Evolutionary conservation across 92 coral and sea anemone species (phyloP).

Genomic region (Umimayanthus chanpuru): DNA sequence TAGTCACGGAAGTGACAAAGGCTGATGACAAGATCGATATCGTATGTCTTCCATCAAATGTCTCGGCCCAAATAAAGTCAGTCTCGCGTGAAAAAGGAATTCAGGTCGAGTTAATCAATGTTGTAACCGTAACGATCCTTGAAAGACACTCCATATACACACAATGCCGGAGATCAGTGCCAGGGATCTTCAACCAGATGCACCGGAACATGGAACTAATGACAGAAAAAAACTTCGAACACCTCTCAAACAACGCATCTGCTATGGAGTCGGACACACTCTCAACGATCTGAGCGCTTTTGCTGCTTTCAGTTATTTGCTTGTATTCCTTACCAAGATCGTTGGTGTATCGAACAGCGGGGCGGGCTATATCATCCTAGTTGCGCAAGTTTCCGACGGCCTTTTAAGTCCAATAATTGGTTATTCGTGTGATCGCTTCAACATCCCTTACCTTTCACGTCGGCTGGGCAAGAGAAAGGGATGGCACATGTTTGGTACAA

Average conservation of each 20-base stretch:
- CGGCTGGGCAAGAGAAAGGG: conserved; percentile 65
- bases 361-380: conserved; percentile 56
- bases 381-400: conserved; percentile 60
- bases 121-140: no score
- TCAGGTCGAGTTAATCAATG: no score
- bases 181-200: background rate
- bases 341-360: conserved; percentile 54
- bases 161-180: background rate
- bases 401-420: conserved; percentile 54
- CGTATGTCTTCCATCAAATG: no score
- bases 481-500: conserved; percentile 65
- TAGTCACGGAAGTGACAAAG: no score
- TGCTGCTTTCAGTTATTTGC: conserved; percentile 46
- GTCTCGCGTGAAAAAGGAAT: no score
- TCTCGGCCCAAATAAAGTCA: no score
- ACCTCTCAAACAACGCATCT: conserved; percentile 46
- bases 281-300: conserved; percentile 63
- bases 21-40: no score
- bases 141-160: background rate
- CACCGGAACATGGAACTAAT: background rate
- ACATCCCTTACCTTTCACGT: conserved; percentile 50
- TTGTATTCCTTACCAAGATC: conserved; percentile 64
- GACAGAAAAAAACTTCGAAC: conserved; percentile 3
- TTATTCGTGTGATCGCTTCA: conserved; percentile 54
- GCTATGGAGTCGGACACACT: conserved; percentile 64